These are phyloP conservation scores for Rhinogobio ventralis DNA, from an alignment of 2,797 vertebrate genomes.

Conservation along the genomic window DNA sequence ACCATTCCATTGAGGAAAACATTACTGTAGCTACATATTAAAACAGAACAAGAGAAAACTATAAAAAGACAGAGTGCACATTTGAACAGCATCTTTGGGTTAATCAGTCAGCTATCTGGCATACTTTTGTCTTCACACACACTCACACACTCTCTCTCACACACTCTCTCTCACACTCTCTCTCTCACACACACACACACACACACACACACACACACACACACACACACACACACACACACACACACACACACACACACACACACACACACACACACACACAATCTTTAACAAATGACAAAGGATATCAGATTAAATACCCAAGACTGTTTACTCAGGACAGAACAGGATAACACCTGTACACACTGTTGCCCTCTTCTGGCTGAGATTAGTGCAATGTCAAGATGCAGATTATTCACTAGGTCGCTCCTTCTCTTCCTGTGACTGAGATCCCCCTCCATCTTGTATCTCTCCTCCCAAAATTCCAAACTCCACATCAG, in stretches of 20 bases:
- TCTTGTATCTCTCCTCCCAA: constrained; percentile 75
- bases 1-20: neutral
- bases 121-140: neutral
- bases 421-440: constrained; percentile 52
- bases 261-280: neutral
- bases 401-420: constrained; percentile 64
- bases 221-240: too few species aligned
- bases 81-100: constrained; percentile 5
- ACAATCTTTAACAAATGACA: constrained; percentile 6
- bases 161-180: too few species aligned
- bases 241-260: too few species aligned
- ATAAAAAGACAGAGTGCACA: neutral
- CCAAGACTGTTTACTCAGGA: neutral
- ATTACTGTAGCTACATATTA: constrained; percentile 13
- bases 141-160: too few species aligned
- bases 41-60: neutral
- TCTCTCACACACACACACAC: too few species aligned
- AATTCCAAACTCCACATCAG: constrained; percentile 82
- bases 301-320: neutral
- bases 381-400: constrained; percentile 13
- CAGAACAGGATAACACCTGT: too few species aligned
- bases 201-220: too few species aligned
- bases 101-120: neutral
- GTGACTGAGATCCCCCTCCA: constrained; percentile 64
- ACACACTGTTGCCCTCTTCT: constrained; percentile 47